phyloP scores from a whole-genome alignment of 2,797 vertebrate genomes.

The Sphenopsis melanotis region DNA sequence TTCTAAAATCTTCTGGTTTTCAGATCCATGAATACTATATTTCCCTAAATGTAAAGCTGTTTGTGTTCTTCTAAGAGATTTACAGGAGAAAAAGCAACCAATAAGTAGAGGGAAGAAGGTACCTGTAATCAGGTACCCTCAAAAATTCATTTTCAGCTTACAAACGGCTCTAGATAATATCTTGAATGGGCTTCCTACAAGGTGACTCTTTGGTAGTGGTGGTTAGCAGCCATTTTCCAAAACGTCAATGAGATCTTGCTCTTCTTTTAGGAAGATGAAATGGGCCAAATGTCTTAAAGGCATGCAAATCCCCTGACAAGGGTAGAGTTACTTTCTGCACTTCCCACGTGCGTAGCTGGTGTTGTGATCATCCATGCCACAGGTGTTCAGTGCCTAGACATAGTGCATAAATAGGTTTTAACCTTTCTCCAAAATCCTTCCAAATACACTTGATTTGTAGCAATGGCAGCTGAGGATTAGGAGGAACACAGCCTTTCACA shows the following conservation, averaged over 20 bases:
- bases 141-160: not conserved
- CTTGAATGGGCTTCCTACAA: not conserved
- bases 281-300: slow-evolving; percentile 16
- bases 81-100: not conserved
- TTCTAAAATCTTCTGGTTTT: not conserved
- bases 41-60: not conserved
- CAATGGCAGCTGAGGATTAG: slow-evolving; percentile 56
- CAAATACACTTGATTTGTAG: slow-evolving; percentile 49
- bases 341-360: not conserved
- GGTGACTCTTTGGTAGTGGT: not conserved
- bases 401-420: slow-evolving; percentile 48
- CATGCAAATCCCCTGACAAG: not conserved
- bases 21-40: not conserved
- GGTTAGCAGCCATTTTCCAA: not conserved
- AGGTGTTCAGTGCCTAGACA: not conserved
- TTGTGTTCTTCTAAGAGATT: not conserved
- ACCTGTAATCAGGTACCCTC: not conserved
- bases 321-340: slow-evolving; percentile 32
- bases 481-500: not conserved
- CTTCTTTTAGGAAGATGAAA: slow-evolving; percentile 9
- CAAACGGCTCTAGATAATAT: not conserved
- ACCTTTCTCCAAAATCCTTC: slow-evolving; percentile 28
- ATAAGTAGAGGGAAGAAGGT: not conserved
- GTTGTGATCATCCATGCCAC: not conserved
- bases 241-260: not conserved